Conservation (phyloP, 2,113 vertebrate genomes). For the Microtus ochrogaster region DNA sequence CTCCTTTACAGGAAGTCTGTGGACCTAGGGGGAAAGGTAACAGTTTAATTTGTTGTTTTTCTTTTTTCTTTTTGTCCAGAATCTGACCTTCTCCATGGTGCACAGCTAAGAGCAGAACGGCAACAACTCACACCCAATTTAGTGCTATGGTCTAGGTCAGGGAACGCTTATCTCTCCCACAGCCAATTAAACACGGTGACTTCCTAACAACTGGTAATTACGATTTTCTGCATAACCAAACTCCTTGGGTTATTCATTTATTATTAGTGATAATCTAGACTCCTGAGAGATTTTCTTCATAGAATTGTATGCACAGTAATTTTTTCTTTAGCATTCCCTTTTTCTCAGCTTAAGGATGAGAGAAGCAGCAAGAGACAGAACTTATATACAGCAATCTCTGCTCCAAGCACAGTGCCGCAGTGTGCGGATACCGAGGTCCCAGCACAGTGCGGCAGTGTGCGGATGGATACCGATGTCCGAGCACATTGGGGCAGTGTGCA, state of each 20-base stretch:
- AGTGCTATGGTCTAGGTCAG: neutral
- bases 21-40: neutral
- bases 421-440: accelerated
- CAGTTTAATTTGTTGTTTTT: neutral
- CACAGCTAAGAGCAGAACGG: neutral
- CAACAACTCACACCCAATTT: neutral
- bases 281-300: neutral
- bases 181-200: neutral
- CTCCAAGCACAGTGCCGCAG: neutral
- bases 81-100: neutral
- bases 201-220: conserved; percentile 46
- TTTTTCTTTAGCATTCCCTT: neutral
- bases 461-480: no score
- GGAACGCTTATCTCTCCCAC: neutral
- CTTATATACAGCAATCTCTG: neutral
- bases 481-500: no score
- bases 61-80: neutral
- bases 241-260: conserved; percentile 13
- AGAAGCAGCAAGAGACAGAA: conserved; percentile 23
- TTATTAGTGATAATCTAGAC: conserved; percentile 6
- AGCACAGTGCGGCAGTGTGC: no score
- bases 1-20: neutral
- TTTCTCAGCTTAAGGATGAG: conserved; percentile 21
- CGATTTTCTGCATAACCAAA: conserved; percentile 12
- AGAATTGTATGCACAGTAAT: neutral